Percentiles rank a stretch among this genome's conserved stretches.
Conservation (phyloP, 2,113 vertebrate species). For the Chloroceryle aenea region DNA sequence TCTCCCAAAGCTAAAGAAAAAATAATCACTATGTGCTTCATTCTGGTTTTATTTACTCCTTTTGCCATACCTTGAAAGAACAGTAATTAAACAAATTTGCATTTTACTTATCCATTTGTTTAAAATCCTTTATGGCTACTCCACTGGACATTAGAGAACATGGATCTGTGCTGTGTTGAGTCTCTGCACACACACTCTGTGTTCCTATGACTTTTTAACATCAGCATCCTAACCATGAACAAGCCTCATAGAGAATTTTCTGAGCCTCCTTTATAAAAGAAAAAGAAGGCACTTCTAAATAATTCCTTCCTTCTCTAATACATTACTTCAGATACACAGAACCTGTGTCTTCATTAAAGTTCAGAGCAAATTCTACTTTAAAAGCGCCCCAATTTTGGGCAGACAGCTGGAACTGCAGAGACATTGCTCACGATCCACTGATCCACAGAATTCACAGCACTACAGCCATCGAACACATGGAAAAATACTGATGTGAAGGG, state of each 20-base stretch:
- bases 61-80: neutral
- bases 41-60: neutral
- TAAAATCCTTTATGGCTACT: neutral
- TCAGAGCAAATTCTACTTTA: constrained; percentile 1
- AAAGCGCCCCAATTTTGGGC: constrained; percentile 1
- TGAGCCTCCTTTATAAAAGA: neutral
- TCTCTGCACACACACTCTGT: neutral
- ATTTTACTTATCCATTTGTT: neutral
- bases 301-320: constrained; percentile 15
- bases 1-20: neutral
- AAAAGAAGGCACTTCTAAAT: neutral
- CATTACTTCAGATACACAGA: neutral
- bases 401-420: neutral
- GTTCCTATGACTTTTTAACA: neutral
- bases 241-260: neutral
- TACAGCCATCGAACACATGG: neutral
- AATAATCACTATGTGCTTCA: neutral
- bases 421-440: neutral
- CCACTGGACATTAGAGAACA: neutral
- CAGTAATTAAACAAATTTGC: neutral
- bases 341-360: neutral
- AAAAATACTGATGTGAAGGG: neutral
- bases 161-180: neutral
- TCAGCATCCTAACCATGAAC: neutral
- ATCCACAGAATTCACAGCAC: neutral